Percentiles rank a stretch among this genome's conserved stretches.
phyloP scores from a whole-genome alignment of 2,888 invertebrate genomes.

The Apamea anceps region DNA sequence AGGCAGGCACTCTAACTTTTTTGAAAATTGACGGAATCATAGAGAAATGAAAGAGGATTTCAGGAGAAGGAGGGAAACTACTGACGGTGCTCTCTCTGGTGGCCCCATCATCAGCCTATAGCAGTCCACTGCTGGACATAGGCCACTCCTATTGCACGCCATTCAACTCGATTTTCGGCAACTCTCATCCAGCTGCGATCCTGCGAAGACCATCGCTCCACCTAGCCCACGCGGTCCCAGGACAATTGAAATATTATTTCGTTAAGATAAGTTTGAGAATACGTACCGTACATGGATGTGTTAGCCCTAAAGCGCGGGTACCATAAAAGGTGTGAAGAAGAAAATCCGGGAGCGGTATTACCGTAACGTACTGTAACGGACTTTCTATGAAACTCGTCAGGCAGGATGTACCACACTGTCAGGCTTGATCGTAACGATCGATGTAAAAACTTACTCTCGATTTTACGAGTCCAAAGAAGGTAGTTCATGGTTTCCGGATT shows the following conservation, averaged over 20 bases:
- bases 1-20: too few relatives aligned
- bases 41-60: not conserved
- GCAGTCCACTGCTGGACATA: too few relatives aligned
- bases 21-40: too few relatives aligned
- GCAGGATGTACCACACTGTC: slow-evolving; percentile 23
- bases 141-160: too few relatives aligned
- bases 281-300: not conserved
- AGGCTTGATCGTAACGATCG: not conserved
- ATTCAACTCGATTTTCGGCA: too few relatives aligned
- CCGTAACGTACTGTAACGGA: slow-evolving; percentile 16
- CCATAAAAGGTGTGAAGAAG: slow-evolving; percentile 6
- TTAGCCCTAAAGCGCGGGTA: not conserved
- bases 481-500: slow-evolving; percentile 5
- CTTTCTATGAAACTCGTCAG: slow-evolving; percentile 35
- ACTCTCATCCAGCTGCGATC: too few relatives aligned
- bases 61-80: not conserved
- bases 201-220: too few relatives aligned
- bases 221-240: not conserved
- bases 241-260: not conserved
- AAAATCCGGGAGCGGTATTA: slow-evolving; percentile 17
- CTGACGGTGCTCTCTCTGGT: not conserved
- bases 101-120: too few relatives aligned
- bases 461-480: slow-evolving; percentile 9
- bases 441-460: slow-evolving; percentile 45
- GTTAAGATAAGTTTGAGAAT: too few relatives aligned